Evolutionary conservation across 1,140 invertebrate species (phyloP), one percentile per base, ranked within the genome.

Genomic region (Drosophila virilis): DNA sequence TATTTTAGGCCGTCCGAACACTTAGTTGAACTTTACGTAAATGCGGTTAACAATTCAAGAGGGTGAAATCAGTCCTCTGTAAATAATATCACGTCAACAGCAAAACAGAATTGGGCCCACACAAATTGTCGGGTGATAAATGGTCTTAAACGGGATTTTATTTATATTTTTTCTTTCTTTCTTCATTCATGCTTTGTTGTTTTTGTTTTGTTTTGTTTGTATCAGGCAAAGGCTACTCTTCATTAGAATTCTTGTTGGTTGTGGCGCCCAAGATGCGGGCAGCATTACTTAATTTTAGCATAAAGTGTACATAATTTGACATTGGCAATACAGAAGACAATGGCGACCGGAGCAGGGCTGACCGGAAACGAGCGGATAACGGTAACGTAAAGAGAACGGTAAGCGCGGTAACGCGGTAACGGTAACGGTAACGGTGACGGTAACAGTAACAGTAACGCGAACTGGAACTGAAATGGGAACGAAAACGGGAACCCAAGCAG

Each of bases 61-160:
- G 83, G 83, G 83, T 86, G 79, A 86, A 86, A 88, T 88, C 83
- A 88, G 83, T 86, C 83, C 83, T 86, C 79, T 86, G 83, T 86
- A 86, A 86, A 88, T 86, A 86, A 86, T 86, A 83, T 79, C 74
- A 88, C 76, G 84, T 88, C 73, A 73, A 72, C 69, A 61, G 33
- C 79, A 67, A 70, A 64, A 62, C 55, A 78, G 78, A 85, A 78
- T 86, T 70, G 78, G 71, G 54, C 68, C 60, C 61, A 50, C 70
- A 86, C 82, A 86, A 85, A 85, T 85, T 86, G 67, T 88, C 69
- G 83, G 71, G 83, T 86, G 83, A 88, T 86, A 88, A 86, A 86
- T 86, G 83, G 79, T 88, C 84, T 88, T 83, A 86, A 74, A 72
- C 83, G 71, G 76, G 79, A 88, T 88, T 88, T 85, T 88, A 86